Evolutionary conservation across 2,888 invertebrate species (phyloP).

Genomic region (Entomobrya proxima): DNA sequence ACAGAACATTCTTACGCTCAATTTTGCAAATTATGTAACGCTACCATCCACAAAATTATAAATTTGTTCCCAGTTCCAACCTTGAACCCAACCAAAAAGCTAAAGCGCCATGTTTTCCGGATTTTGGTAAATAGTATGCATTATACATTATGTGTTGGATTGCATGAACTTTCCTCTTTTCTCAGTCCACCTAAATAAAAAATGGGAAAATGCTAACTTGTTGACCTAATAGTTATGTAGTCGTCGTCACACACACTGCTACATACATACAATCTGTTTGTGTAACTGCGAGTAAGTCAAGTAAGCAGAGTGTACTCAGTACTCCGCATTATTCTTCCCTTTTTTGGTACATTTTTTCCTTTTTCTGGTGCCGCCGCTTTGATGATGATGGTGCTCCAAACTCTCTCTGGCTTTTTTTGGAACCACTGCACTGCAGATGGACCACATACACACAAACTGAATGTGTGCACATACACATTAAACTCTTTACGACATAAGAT

Average conservation of each 20-base stretch:
- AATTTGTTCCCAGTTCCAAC: too few species aligned
- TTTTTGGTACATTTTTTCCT: too few species aligned
- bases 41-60: too few species aligned
- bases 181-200: too few species aligned
- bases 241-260: background rate
- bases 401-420: background rate
- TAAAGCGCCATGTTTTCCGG: too few species aligned
- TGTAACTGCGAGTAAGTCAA: background rate
- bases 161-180: too few species aligned
- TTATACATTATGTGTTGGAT: too few species aligned
- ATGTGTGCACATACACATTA: too few species aligned
- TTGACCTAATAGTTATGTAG: conserved; percentile 34
- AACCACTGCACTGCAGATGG: conserved; percentile 68
- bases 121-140: background rate
- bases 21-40: background rate
- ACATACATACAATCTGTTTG: background rate
- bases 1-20: background rate
- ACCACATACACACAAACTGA: conserved; percentile 9
- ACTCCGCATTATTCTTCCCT: background rate
- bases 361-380: background rate
- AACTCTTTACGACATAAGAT: background rate
- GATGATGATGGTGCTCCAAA: background rate
- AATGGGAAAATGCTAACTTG: conserved; percentile 8
- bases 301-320: background rate
- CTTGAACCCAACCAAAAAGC: background rate